phyloP scores from a whole-genome alignment of 2,797 vertebrate species.

The Chelonia mydas region DNA sequence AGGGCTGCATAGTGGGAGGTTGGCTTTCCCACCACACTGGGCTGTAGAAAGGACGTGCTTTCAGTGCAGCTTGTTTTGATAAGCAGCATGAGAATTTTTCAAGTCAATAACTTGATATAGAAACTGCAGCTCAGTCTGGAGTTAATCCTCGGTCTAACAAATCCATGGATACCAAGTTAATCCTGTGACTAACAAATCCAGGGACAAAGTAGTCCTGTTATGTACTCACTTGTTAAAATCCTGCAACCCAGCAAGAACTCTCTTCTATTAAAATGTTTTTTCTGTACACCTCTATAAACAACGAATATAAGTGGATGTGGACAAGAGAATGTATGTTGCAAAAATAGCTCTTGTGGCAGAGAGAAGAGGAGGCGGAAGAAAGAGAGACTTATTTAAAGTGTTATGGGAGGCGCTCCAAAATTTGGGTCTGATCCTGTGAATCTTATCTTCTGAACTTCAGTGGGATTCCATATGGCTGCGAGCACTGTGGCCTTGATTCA shows the following conservation, averaged over 20 bases:
- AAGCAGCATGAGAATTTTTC: constrained; percentile 72
- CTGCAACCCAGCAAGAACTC: constrained; percentile 61
- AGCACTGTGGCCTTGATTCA: constrained; percentile 3
- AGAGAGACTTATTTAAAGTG: constrained; percentile 45
- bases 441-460: constrained; percentile 45
- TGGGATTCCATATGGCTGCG: constrained; percentile 47
- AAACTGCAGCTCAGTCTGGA: constrained; percentile 72
- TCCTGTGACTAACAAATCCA: too few relatives aligned
- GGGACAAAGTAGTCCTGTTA: constrained; percentile 70
- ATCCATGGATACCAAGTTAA: constrained; percentile 33
- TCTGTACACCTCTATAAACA: constrained; percentile 41
- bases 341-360: background rate
- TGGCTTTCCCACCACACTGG: constrained; percentile 61
- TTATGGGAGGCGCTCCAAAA: constrained; percentile 39
- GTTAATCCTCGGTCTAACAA: constrained; percentile 73
- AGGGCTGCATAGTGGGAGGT: constrained; percentile 13
- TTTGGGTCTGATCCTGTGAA: constrained; percentile 43
- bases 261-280: constrained; percentile 41
- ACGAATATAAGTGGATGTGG: constrained; percentile 57
- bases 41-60: constrained; percentile 62
- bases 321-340: constrained; percentile 22
- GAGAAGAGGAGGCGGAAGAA: background rate
- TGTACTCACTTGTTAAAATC: constrained; percentile 77
- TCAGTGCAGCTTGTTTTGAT: constrained; percentile 73
- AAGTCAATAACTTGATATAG: constrained; percentile 75